Conservation (phyloP, 2,888 invertebrate species). For the Lysandra bellargus region DNA sequence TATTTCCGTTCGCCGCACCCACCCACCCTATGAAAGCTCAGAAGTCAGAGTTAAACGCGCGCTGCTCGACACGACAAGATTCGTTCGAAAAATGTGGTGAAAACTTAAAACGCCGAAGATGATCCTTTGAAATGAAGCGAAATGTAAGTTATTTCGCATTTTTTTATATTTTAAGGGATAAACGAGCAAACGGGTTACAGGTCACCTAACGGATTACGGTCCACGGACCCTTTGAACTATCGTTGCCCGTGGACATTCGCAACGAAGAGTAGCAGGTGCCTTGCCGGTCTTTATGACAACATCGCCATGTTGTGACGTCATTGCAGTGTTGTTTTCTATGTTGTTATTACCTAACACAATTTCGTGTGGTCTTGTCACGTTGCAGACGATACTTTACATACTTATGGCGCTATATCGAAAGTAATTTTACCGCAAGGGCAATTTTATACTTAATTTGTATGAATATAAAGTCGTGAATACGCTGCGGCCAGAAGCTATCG, state of each 20-base stretch:
- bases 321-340: not conserved
- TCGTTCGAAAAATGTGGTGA: conserved; percentile 46
- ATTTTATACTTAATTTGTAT: no score
- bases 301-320: conserved; percentile 49
- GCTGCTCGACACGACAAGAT: conserved; percentile 56
- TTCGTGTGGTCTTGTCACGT: no score
- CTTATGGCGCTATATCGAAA: no score
- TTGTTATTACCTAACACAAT: not conserved
- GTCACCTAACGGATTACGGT: no score
- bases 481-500: no score
- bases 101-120: conserved; percentile 45
- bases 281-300: conserved; percentile 33
- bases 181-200: no score
- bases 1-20: conserved; percentile 74
- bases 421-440: no score
- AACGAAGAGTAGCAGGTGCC: no score
- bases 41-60: conserved; percentile 51
- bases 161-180: not conserved
- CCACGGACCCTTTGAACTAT: no score
- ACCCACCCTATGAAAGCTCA: conserved; percentile 54
- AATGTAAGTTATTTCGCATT: conserved; percentile 63
- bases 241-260: no score
- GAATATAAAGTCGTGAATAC: no score
- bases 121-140: conserved; percentile 68
- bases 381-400: no score